Percentiles rank a stretch among this genome's conserved stretches.
Conservation (phyloP, 2,797 vertebrate species). For the Thripadectes ignobilis region DNA sequence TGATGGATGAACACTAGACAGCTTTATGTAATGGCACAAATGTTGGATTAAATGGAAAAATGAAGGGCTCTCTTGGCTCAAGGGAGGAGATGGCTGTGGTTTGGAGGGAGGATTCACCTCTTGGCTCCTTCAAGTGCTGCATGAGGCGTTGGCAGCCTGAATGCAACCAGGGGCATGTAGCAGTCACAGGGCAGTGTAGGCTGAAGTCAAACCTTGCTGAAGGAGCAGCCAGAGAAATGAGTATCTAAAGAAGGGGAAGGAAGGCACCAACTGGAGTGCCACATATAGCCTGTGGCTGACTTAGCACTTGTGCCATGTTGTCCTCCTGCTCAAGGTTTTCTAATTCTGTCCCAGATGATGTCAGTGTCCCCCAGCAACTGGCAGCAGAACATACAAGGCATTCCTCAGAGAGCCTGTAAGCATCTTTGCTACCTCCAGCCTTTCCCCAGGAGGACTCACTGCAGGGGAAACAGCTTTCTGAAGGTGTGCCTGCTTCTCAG, state of each 20-base stretch:
- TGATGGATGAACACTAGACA: background rate
- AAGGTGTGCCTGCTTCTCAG: background rate
- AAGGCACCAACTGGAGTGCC: slow-evolving; percentile 62
- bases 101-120: background rate
- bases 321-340: slow-evolving; percentile 70
- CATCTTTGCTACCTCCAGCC: background rate
- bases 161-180: background rate
- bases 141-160: background rate
- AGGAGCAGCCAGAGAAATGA: background rate
- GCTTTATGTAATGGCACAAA: background rate
- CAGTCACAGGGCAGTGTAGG: background rate
- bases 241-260: slow-evolving; percentile 18
- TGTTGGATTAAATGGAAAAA: background rate
- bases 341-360: slow-evolving; percentile 71
- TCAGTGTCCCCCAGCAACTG: slow-evolving; percentile 47
- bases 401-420: background rate
- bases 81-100: background rate
- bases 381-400: background rate
- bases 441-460: background rate
- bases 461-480: background rate
- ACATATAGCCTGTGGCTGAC: slow-evolving; percentile 71
- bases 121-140: background rate
- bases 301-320: slow-evolving; percentile 60
- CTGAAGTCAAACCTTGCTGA: background rate
- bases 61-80: background rate